Evolutionary conservation across 2,797 vertebrate species (phyloP), one percentile per base, ranked within the genome.

Genomic region (Hypotaenidia okinawae): DNA sequence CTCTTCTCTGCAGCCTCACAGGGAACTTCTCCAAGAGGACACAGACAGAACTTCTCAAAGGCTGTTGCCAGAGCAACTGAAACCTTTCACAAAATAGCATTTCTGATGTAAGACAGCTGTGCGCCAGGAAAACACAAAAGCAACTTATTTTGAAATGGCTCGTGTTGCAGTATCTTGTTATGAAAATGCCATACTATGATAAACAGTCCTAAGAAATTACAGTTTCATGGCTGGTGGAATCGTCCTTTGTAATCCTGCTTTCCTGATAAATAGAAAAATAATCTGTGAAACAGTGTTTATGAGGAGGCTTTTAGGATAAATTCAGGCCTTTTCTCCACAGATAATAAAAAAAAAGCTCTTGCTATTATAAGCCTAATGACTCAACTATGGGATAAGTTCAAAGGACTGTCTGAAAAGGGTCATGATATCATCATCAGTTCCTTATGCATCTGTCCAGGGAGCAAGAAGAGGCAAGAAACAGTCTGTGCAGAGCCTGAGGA

Each of bases 51-150:
- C 22, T 93, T 84, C 45, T 96, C 95, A 90, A 93, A 87, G 37
- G 55, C 96, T 96, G 97, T 97, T 97, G 90, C 97, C 95, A 96
- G 88, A 97, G 97, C 90, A 97, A 98, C 96, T 89, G 91, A 94
- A 95, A 91, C 93, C 58, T 96, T 84, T 94, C 86, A 86, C 64
- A 87, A 97, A 97, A 95, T 73, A 88, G 62, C 58, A 94, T 96
- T 96, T 96, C 86, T 97, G 91, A 96, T 92, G 81, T 74, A 58
- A 96, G 75, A 61, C 94, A 96, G 82, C 90, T 96, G 91, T 95
- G 85, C 30, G 27, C 68, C 51, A 54, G 84, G 73, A 92, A 94
- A 85, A 84, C 21, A 94, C 81, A 86, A 83, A 92, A 45, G 5
- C 62, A 94, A 67, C 73, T n/a, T 96, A 35, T 92, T 97, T 97